Evolutionary conservation across 1,140 invertebrate species (phyloP).

Genomic region (Drosophila teissieri): DNA sequence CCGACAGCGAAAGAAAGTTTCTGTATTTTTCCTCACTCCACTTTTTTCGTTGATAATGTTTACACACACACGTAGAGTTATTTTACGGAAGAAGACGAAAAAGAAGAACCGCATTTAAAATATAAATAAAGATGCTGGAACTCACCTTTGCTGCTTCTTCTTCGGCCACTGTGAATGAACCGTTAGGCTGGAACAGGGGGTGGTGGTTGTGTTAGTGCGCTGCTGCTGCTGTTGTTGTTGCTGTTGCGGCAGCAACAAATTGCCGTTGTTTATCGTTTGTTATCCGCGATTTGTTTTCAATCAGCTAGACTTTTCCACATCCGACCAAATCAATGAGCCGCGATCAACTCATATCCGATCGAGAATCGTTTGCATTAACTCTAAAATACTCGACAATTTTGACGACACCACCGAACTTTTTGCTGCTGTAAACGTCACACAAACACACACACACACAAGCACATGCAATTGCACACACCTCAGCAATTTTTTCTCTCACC

Average conservation of each 20-base stretch:
- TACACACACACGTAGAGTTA: constrained; percentile 30
- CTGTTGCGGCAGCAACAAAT: constrained; percentile 31
- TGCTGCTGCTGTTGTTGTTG: constrained; percentile 19
- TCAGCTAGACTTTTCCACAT: constrained; percentile 12
- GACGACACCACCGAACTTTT: constrained; percentile 53
- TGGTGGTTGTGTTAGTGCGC: constrained; percentile 13
- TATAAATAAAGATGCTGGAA: constrained; percentile 31
- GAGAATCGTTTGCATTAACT: constrained; percentile 30
- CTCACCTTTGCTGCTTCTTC: constrained; percentile 31
- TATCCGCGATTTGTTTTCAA: constrained; percentile 12
- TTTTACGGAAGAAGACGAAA: not conserved
- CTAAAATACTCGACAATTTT: constrained; percentile 64
- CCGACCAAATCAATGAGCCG: not conserved
- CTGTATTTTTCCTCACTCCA: constrained; percentile 32
- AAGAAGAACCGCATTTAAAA: constrained; percentile 9
- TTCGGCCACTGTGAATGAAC: constrained; percentile 36
- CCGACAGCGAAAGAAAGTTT: constrained; percentile 45
- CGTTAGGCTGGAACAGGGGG: constrained; percentile 28
- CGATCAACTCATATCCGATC: constrained; percentile 8
- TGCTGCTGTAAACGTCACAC: constrained; percentile 68
- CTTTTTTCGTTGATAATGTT: constrained; percentile 40
- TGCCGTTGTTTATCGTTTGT: constrained; percentile 21
- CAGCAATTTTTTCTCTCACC: constrained; percentile 4
- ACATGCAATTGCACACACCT: constrained; percentile 27
- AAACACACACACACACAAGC: constrained; percentile 42